phyloP scores from a whole-genome alignment of 2,797 vertebrate genomes.

The Phrynocephalus guinanensis region DNA sequence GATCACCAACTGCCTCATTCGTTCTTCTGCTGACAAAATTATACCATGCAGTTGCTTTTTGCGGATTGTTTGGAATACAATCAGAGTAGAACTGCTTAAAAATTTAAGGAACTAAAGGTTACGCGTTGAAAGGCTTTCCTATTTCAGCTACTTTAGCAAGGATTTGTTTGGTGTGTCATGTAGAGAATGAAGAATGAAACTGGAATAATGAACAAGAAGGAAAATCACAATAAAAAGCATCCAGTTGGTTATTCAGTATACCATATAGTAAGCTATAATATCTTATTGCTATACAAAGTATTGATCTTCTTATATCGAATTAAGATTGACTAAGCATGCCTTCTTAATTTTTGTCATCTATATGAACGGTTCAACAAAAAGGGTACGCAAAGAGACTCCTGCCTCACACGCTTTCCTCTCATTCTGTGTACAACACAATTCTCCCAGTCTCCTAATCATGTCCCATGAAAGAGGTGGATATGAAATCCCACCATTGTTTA shows the following conservation, averaged over 20 bases:
- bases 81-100: slow-evolving; percentile 15
- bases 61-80: slow-evolving; percentile 22
- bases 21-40: slow-evolving; percentile 40
- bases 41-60: neutral
- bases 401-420: neutral
- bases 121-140: slow-evolving; percentile 1
- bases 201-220: neutral
- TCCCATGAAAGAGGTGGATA: too few species aligned
- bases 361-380: neutral
- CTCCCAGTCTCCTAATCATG: neutral
- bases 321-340: neutral
- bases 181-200: neutral
- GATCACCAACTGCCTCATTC: slow-evolving; percentile 13
- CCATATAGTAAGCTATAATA: neutral
- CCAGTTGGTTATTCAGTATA: neutral
- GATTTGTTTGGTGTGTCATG: neutral
- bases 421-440: neutral
- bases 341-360: neutral
- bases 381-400: neutral
- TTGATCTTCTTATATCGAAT: neutral
- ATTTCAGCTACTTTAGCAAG: neutral
- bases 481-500: too few species aligned
- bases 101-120: slow-evolving; percentile 1
- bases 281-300: neutral
- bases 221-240: neutral